These are phyloP conservation scores for Tragopan temminckii DNA, from an alignment of 2,797 vertebrate genomes.

Conservation along the genomic window DNA sequence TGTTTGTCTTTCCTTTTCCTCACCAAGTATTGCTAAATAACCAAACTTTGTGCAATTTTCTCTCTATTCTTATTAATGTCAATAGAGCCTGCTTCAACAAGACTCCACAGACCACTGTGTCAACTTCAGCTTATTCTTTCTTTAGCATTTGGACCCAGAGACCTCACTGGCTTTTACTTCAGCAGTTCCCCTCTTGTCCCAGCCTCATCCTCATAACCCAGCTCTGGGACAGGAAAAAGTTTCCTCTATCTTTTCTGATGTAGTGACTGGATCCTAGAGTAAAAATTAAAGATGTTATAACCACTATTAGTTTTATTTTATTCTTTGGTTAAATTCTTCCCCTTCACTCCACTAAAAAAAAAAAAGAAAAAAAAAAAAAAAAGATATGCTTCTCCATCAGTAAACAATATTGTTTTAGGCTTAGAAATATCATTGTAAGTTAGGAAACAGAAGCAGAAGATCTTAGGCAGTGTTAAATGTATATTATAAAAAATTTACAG, in stretches of 20 bases:
- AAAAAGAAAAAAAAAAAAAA: not conserved
- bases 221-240: not conserved
- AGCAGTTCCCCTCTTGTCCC: not conserved
- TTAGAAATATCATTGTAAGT: not conserved
- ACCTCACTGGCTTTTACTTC: not conserved
- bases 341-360: not conserved
- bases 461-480: fast-evolving
- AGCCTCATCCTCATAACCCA: not conserved
- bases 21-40: not conserved
- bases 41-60: not conserved
- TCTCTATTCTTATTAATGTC: not conserved
- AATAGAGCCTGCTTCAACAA: not conserved
- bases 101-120: not conserved
- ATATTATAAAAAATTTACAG: not conserved
- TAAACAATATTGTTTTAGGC: not conserved
- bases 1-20: not conserved
- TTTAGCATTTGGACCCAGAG: not conserved
- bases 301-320: not conserved
- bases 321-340: not conserved
- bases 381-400: not conserved
- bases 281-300: not conserved
- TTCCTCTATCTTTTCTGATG: not conserved
- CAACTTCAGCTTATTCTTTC: not conserved
- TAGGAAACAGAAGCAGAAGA: not conserved
- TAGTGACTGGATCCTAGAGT: not conserved